A percentile compares a stretch with the other conserved stretches of the same genome.
Evolutionary conservation across 2,113 vertebrate genomes (phyloP).

Genomic region (Mastomys coucha): DNA sequence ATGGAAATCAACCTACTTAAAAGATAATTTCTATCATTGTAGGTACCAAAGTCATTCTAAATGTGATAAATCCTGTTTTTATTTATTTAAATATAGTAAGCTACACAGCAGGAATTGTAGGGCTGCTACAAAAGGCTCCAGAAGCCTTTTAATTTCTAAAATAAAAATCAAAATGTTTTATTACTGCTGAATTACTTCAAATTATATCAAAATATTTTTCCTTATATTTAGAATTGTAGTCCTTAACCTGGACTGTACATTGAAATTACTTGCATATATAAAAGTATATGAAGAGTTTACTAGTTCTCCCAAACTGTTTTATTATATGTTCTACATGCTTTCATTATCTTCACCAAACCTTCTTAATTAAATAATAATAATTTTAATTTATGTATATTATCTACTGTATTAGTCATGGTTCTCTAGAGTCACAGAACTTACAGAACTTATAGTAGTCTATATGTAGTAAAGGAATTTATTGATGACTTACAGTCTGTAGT

Average conservation of each 20-base stretch:
- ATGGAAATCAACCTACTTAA: neutral
- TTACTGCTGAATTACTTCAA: neutral
- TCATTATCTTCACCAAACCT: neutral
- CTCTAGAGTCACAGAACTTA: too few relatives aligned
- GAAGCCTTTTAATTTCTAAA: neutral
- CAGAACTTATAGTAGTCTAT: too few relatives aligned
- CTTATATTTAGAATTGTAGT: neutral
- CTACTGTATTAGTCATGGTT: too few relatives aligned
- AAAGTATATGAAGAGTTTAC: neutral
- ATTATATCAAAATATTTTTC: neutral
- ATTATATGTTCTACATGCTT: neutral
- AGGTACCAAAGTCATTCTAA: slow-evolving; percentile 17
- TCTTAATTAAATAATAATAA: neutral
- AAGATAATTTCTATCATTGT: neutral
- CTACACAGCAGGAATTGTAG: neutral
- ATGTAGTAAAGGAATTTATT: too few relatives aligned
- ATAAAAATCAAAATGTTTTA: slow-evolving; percentile 32
- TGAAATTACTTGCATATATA: neutral
- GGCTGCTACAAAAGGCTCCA: neutral
- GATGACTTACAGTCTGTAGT: too few relatives aligned
- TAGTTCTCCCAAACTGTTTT: neutral
- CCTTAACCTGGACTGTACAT: neutral
- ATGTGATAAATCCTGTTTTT: neutral
- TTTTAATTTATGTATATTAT: neutral
- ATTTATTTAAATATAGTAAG: neutral